Percentiles rank a stretch among this genome's conserved stretches.
Conservation (phyloP, 2,888 invertebrate genomes). For the Spilarctia lutea region DNA sequence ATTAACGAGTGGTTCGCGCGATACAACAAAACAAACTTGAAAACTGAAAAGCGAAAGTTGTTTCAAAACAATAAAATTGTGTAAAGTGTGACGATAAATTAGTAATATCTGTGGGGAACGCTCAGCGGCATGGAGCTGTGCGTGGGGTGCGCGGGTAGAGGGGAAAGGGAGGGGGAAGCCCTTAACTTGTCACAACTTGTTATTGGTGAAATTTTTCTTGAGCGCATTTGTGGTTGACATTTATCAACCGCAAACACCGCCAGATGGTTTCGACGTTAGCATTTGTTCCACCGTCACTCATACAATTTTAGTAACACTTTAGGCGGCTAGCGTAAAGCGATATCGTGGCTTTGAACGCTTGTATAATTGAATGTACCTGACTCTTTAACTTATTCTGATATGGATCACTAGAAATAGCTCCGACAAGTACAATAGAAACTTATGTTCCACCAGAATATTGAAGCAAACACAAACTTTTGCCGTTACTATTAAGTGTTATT, state of each 20-base stretch:
- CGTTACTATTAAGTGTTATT: conserved; percentile 12
- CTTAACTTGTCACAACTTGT: conserved; percentile 41
- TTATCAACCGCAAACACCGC: conserved; percentile 26
- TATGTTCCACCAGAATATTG: too few relatives aligned
- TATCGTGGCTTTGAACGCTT: not conserved
- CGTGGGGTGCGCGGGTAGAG: not conserved
- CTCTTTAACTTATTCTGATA: not conserved
- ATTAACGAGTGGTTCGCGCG: conserved; percentile 18
- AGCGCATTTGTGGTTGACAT: conserved; percentile 36
- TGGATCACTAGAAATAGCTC: not conserved
- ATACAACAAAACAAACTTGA: conserved; percentile 23
- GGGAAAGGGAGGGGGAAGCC: not conserved
- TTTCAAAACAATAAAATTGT: conserved; percentile 44
- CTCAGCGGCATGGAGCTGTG: not conserved
- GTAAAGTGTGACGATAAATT: conserved; percentile 48
- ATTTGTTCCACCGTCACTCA: not conserved
- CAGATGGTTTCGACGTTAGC: not conserved
- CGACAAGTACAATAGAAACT: not conserved
- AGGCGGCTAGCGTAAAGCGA: not conserved
- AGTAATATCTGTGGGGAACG: conserved; percentile 28
- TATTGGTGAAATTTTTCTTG: conserved; percentile 41
- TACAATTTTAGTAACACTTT: not conserved
- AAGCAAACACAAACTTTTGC: not conserved
- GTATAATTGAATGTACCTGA: not conserved
- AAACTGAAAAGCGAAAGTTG: conserved; percentile 37